phyloP scores from a whole-genome alignment of 2,797 vertebrate genomes.

The Astyanax mexicanus region DNA sequence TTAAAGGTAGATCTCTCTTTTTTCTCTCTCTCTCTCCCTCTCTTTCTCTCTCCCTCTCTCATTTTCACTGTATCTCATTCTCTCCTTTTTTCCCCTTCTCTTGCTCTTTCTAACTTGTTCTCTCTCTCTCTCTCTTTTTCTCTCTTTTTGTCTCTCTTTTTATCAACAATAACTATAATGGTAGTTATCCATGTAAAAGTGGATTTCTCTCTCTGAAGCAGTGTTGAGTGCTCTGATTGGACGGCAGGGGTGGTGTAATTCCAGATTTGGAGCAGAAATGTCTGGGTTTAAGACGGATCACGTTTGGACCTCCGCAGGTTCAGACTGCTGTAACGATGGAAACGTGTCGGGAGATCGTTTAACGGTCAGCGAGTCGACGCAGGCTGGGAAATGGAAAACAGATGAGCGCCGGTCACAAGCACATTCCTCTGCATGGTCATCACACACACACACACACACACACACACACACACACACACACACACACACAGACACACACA shows the following conservation, averaged over 20 bases:
- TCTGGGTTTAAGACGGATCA: slow-evolving; percentile 23
- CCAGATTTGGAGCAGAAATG: slow-evolving; percentile 4
- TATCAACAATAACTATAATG: not conserved
- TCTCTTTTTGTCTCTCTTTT: no score
- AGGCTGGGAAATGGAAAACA: slow-evolving; percentile 47
- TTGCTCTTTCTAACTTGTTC: no score
- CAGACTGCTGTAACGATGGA: slow-evolving; percentile 51
- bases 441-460: slow-evolving; percentile 23
- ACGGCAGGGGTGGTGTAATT: not conserved
- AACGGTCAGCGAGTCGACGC: slow-evolving; percentile 40
- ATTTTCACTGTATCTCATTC: slow-evolving; percentile 7
- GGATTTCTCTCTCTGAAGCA: slow-evolving; percentile 4
- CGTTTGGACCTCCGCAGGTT: slow-evolving; percentile 12
- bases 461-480: slow-evolving; percentile 19
- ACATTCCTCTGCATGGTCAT: slow-evolving; percentile 35
- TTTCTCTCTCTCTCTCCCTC: not conserved
- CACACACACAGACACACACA: slow-evolving; percentile 19
- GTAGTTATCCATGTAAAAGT: not conserved
- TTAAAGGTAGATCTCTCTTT: slow-evolving; percentile 21
- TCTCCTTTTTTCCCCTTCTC: no score
- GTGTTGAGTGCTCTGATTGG: not conserved
- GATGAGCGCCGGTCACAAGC: slow-evolving; percentile 45
- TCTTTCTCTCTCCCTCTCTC: not conserved
- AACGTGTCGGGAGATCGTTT: slow-evolving; percentile 55
- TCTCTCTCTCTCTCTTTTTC: no score